Percentiles rank a stretch among this genome's conserved stretches.
phyloP scores from a whole-genome alignment of 2,888 invertebrate species.

The Chalcosyrphus nemorum region DNA sequence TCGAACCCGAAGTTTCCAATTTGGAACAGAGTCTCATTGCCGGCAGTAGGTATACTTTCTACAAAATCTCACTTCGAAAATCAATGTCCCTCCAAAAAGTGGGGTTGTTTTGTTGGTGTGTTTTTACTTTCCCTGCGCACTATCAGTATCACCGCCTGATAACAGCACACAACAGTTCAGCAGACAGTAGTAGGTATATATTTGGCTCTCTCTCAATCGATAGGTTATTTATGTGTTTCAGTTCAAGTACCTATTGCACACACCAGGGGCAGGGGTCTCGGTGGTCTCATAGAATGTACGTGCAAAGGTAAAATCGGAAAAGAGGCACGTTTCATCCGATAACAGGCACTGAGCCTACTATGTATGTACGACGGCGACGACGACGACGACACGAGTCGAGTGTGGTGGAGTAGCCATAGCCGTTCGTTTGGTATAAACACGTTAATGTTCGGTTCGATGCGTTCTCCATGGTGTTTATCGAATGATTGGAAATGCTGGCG shows the following conservation, averaged over 20 bases:
- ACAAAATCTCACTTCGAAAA: constrained; percentile 58
- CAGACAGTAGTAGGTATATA: constrained; percentile 55
- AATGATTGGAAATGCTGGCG: constrained; percentile 74
- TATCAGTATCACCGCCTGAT: constrained; percentile 46
- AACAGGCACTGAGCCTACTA: constrained; percentile 35
- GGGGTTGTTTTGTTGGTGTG: background rate
- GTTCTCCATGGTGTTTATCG: constrained; percentile 55
- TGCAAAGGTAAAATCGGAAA: constrained; percentile 62
- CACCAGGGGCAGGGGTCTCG: background rate
- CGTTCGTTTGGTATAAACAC: constrained; percentile 15
- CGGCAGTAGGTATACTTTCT: constrained; percentile 52
- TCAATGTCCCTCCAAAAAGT: constrained; percentile 36
- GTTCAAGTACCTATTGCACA: constrained; percentile 43
- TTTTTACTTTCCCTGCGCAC: constrained; percentile 51
- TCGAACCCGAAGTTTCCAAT: constrained; percentile 67
- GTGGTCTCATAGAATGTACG: constrained; percentile 9
- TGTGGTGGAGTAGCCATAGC: constrained; percentile 32
- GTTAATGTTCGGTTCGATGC: constrained; percentile 67
- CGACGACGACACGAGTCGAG: constrained; percentile 22
- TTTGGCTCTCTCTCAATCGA: constrained; percentile 45
- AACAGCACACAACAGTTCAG: background rate
- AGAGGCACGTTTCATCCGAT: constrained; percentile 64
- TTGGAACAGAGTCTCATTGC: constrained; percentile 62
- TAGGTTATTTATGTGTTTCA: constrained; percentile 66
- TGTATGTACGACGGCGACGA: background rate